These are phyloP conservation scores for Aythya baeri DNA, from an alignment of 2,113 vertebrate species.

Conservation along the genomic window DNA sequence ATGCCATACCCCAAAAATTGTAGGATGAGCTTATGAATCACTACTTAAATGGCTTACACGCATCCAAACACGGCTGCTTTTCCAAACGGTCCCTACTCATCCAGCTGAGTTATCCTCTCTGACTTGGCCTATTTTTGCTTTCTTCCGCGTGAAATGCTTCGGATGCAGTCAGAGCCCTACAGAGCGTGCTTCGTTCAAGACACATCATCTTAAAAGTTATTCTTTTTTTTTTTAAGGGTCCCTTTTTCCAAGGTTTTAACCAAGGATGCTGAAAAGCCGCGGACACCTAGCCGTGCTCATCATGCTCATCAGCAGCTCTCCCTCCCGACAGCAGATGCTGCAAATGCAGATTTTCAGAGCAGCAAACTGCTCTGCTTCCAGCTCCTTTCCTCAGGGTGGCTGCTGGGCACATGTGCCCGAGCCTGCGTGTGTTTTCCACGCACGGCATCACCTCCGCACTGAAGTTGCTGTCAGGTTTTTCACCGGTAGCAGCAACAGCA, in stretches of 20 bases:
- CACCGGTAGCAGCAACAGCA: background rate
- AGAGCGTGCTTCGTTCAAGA: conserved; percentile 2
- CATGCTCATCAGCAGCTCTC: background rate
- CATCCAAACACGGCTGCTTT: background rate
- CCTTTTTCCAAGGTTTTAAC: background rate
- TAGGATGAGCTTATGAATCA: background rate
- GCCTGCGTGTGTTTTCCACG: background rate
- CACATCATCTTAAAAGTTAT: background rate
- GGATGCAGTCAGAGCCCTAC: background rate
- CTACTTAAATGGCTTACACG: background rate
- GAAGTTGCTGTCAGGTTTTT: background rate
- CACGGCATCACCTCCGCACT: background rate
- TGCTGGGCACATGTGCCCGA: background rate
- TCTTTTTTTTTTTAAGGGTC: background rate
- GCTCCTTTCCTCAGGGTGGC: background rate
- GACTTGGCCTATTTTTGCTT: conserved; percentile 67
- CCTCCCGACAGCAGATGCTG: rapidly evolving
- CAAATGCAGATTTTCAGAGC: background rate
- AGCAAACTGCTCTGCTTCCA: background rate
- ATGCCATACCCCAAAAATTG: background rate
- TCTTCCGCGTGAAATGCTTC: conserved; percentile 43
- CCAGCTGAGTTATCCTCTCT: conserved; percentile 35
- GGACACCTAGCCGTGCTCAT: rapidly evolving
- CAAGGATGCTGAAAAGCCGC: background rate
- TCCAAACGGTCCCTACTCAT: background rate